phyloP scores from a whole-genome alignment of 2,113 vertebrate species.

The Columba livia region DNA sequence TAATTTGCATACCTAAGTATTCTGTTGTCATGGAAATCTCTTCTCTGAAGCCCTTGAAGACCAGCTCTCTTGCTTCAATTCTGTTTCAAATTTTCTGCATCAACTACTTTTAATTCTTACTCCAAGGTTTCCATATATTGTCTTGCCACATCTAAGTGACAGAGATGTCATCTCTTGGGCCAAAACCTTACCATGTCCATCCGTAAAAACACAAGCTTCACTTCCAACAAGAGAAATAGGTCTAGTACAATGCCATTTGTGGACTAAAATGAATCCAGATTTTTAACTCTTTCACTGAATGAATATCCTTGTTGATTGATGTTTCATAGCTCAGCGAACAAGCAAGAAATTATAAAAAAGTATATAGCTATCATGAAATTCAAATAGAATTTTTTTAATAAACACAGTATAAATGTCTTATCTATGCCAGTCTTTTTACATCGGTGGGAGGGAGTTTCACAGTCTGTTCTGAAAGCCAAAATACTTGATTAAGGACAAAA shows the following conservation, averaged over 20 bases:
- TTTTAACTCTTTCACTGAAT: neutral
- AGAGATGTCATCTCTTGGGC: neutral
- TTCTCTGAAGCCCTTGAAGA: constrained; percentile 69
- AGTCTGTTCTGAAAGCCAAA: neutral
- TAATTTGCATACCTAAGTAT: constrained; percentile 78
- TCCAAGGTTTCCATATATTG: neutral
- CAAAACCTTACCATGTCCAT: neutral
- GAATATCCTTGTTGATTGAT: neutral
- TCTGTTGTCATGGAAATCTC: constrained; percentile 80
- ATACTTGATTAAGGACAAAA: neutral
- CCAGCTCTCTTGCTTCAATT: constrained; percentile 57
- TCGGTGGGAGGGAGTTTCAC: neutral
- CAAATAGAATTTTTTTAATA: neutral
- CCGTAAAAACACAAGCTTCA: neutral
- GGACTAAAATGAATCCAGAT: neutral
- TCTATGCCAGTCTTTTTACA: neutral
- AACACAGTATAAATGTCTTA: neutral
- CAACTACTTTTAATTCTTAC: constrained; percentile 27
- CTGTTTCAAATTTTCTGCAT: constrained; percentile 51
- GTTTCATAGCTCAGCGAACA: neutral
- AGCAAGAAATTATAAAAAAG: neutral
- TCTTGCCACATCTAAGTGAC: neutral
- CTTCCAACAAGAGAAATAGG: neutral
- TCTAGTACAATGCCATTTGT: neutral
- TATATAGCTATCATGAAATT: neutral